These are phyloP conservation scores for Nomada ferruginata DNA, from an alignment of 2,888 invertebrate genomes.

Conservation along the genomic window DNA sequence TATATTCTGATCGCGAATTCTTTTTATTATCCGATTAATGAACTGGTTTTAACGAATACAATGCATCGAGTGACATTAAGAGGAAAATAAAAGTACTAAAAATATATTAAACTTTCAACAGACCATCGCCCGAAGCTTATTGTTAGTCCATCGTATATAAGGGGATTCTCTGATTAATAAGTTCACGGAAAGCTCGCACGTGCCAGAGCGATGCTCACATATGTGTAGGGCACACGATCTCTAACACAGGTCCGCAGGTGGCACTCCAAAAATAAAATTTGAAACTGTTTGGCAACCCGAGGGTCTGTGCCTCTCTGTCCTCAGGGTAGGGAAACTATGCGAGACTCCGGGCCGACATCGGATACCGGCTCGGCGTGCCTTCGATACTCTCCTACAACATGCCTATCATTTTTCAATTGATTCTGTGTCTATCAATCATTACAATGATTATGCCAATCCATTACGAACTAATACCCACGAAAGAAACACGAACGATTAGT, in stretches of 20 bases:
- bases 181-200: constrained; percentile 55
- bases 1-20: too few species aligned
- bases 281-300: constrained; percentile 78
- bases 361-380: constrained; percentile 57
- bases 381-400: constrained; percentile 46
- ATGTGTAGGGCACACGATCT: constrained; percentile 63
- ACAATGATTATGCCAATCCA: neutral
- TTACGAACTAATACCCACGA: neutral
- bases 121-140: neutral
- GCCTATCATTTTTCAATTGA: constrained; percentile 37
- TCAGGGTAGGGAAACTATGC: constrained; percentile 62
- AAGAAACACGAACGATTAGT: neutral
- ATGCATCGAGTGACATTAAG: too few species aligned
- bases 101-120: neutral
- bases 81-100: too few species aligned
- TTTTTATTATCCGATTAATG: too few species aligned
- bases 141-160: neutral
- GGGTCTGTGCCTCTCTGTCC: constrained; percentile 50
- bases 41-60: too few species aligned
- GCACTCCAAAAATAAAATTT: constrained; percentile 80
- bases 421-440: neutral
- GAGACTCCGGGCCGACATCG: constrained; percentile 55
- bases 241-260: constrained; percentile 81
- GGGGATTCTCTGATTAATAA: constrained; percentile 20
- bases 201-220: constrained; percentile 64